phyloP scores from a whole-genome alignment of 2,113 vertebrate genomes.

The Platichthys stellatus region DNA sequence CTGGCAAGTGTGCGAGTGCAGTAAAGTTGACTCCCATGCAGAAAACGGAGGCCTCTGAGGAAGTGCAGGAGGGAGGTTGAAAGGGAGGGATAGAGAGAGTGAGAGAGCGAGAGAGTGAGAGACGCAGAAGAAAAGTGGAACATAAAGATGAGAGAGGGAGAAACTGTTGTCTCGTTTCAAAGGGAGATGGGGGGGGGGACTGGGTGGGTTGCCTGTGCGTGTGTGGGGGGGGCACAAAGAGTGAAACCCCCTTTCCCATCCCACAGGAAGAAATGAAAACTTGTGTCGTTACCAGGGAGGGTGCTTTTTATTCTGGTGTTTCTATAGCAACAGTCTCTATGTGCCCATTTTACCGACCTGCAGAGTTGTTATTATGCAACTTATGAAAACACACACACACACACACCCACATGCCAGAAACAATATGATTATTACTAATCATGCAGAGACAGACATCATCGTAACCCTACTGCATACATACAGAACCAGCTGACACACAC shows the following conservation, averaged over 20 bases:
- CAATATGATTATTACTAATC: constrained; percentile 60
- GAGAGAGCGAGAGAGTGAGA: constrained; percentile 37
- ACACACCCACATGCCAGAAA: constrained; percentile 51
- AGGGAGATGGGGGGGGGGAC: constrained; percentile 8
- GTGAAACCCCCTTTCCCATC: constrained; percentile 59
- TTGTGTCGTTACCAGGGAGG: constrained; percentile 76
- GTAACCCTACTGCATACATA: constrained; percentile 1
- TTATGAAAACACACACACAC: constrained; percentile 20
- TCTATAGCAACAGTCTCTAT: constrained; percentile 79
- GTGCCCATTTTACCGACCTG: constrained; percentile 72
- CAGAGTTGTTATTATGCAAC: constrained; percentile 72
- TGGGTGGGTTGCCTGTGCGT: neutral
- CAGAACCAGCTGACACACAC: neutral
- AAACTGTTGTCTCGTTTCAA: constrained; percentile 59
- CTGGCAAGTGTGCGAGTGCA: constrained; percentile 38
- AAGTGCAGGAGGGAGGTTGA: constrained; percentile 34
- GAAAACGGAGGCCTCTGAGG: constrained; percentile 51
- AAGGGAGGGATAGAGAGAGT: constrained; percentile 29
- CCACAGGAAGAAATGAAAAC: constrained; percentile 72
- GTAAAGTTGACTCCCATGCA: constrained; percentile 42
- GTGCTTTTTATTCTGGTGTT: constrained; percentile 76
- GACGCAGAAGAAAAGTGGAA: constrained; percentile 57
- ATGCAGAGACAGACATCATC: constrained; percentile 23
- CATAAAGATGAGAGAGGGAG: constrained; percentile 40
- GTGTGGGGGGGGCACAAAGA: constrained; percentile 36